Evolutionary conservation across 2,888 invertebrate species (phyloP).

Genomic region (Lasioglossum oenotherae): DNA sequence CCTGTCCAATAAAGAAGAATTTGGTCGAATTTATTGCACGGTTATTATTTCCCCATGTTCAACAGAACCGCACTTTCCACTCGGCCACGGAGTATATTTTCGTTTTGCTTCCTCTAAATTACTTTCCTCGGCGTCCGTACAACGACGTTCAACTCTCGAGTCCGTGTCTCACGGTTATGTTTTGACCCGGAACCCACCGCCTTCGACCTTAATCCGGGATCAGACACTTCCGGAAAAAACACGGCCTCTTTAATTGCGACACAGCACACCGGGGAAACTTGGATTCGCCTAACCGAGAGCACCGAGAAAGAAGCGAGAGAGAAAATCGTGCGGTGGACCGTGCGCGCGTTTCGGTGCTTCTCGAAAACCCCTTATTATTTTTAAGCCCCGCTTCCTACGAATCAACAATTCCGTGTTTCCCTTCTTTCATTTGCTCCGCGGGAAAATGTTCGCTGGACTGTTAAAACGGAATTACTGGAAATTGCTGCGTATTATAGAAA

Average conservation of each 20-base stretch:
- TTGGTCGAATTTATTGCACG: neutral
- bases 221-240: constrained; percentile 51
- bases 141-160: neutral
- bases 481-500: neutral
- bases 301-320: neutral
- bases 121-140: neutral
- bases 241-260: constrained; percentile 42
- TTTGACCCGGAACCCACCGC: constrained; percentile 40
- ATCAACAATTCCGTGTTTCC: neutral
- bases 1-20: neutral
- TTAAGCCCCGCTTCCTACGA: constrained; percentile 1
- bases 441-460: neutral
- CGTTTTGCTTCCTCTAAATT: neutral
- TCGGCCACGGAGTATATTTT: neutral
- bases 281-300: neutral
- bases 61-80: neutral
- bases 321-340: neutral
- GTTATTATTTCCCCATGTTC: neutral
- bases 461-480: neutral
- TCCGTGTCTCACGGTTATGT: constrained; percentile 37
- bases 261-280: constrained; percentile 25
- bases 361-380: constrained; percentile 11
- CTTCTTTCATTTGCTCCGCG: neutral
- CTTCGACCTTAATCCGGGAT: constrained; percentile 56
- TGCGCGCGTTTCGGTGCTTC: neutral